Evolutionary conservation across 2,797 vertebrate genomes (phyloP).

Genomic region (Bradypodion ventrale): DNA sequence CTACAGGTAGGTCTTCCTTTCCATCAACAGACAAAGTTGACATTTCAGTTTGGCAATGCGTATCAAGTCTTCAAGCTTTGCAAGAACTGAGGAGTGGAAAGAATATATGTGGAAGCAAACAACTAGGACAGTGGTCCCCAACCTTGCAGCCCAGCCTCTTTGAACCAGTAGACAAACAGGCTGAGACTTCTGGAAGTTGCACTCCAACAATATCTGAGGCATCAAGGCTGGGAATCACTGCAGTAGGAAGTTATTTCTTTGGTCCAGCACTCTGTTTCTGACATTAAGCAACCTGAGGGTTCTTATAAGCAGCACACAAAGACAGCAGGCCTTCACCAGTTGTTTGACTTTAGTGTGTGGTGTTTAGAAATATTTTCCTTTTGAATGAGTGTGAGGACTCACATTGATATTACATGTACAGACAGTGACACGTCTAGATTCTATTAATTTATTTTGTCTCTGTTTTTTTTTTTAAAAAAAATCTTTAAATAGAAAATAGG

Average conservation of each 20-base stretch:
- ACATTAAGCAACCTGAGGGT: neutral
- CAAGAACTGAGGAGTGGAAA: constrained; percentile 56
- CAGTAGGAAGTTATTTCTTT: neutral
- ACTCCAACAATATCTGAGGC: neutral
- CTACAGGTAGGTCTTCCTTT: constrained; percentile 65
- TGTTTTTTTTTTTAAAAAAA: neutral
- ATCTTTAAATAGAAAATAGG: neutral
- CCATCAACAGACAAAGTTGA: constrained; percentile 62
- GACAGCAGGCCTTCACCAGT: neutral
- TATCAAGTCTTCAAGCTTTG: constrained; percentile 58
- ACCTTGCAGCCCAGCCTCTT: too few relatives aligned
- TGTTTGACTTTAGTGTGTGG: neutral
- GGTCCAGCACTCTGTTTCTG: neutral
- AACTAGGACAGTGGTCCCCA: neutral
- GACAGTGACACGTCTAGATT: neutral
- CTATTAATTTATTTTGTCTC: neutral
- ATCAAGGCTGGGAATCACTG: neutral
- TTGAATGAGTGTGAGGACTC: neutral
- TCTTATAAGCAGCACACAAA: neutral
- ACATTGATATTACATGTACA: too few relatives aligned
- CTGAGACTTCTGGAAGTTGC: neutral
- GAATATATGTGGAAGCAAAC: constrained; percentile 47
- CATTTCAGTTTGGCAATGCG: constrained; percentile 67
- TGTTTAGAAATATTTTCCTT: neutral
- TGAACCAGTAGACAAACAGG: neutral